These are phyloP conservation scores for Nomada ferruginata DNA, from an alignment of 2,888 invertebrate genomes.

Conservation along the genomic window DNA sequence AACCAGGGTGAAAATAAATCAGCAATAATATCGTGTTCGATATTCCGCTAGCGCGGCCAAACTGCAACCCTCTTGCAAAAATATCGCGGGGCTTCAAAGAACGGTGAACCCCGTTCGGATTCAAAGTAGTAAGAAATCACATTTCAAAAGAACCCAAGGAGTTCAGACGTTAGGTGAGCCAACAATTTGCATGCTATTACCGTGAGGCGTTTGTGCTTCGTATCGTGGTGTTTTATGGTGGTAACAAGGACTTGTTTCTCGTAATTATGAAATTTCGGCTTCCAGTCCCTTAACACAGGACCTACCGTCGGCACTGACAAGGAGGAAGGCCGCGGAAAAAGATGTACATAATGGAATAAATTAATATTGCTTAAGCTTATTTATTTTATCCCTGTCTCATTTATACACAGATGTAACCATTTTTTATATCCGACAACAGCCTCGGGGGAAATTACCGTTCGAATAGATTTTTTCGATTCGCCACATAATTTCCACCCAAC, in stretches of 20 bases:
- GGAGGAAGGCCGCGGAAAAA: conserved; percentile 5
- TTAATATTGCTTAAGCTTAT: conserved; percentile 24
- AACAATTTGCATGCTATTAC: conserved; percentile 78
- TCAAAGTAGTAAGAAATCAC: conserved; percentile 77
- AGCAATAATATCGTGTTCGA: conserved; percentile 53
- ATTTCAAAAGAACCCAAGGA: conserved; percentile 72
- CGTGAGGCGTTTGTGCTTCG: conserved; percentile 67
- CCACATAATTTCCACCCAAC: neutral
- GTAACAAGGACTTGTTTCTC: conserved; percentile 71
- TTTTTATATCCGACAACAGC: neutral
- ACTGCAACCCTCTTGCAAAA: conserved; percentile 55
- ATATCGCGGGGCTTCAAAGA: conserved; percentile 73
- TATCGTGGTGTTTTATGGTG: conserved; percentile 55
- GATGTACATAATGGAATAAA: conserved; percentile 42
- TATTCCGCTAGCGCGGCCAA: conserved; percentile 52
- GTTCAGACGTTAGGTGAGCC: conserved; percentile 76
- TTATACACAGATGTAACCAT: neutral
- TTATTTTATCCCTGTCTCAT: neutral
- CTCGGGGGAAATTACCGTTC: conserved; percentile 30
- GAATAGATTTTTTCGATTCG: conserved; percentile 19
- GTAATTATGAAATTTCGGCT: conserved; percentile 72
- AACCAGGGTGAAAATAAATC: conserved; percentile 51
- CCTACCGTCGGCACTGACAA: conserved; percentile 24
- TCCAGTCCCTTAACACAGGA: conserved; percentile 55
- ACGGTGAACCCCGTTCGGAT: conserved; percentile 70